phyloP scores from a whole-genome alignment of 2,797 vertebrate species.

The Hephaestus fuliginosus region DNA sequence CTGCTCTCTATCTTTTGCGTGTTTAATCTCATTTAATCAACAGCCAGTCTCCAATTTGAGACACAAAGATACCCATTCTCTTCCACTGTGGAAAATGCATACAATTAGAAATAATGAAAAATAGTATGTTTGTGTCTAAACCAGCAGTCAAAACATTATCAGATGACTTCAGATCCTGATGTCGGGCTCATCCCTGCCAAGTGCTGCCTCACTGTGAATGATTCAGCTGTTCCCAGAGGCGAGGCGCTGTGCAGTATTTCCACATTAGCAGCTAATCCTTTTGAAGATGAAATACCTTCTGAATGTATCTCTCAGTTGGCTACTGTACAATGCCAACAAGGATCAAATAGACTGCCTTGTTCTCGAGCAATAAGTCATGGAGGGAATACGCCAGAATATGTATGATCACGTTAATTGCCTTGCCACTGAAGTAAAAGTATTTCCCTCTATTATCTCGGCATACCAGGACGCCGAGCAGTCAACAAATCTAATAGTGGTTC shows the following conservation, averaged over 20 bases:
- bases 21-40: background rate
- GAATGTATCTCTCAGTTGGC: constrained; percentile 62
- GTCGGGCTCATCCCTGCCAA: constrained; percentile 27
- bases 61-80: background rate
- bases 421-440: constrained; percentile 61
- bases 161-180: constrained; percentile 24
- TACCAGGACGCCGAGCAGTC: constrained; percentile 51
- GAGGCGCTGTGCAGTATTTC: constrained; percentile 40
- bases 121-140: constrained; percentile 4
- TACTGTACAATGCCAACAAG: constrained; percentile 59
- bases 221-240: constrained; percentile 49
- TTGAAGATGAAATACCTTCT: constrained; percentile 66
- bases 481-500: constrained; percentile 63
- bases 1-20: background rate
- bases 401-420: constrained; percentile 69
- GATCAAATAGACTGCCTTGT: constrained; percentile 68
- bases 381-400: constrained; percentile 51
- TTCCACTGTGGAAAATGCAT: background rate
- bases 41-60: no score
- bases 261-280: constrained; percentile 63
- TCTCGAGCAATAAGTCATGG: constrained; percentile 60
- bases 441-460: constrained; percentile 65
- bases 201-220: constrained; percentile 46
- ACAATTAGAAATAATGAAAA: background rate
- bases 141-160: constrained; percentile 11